Evolutionary conservation across 2,888 invertebrate species (phyloP), one percentile per base, ranked within the genome.

Genomic region (Ceratothoa steindachneri): DNA sequence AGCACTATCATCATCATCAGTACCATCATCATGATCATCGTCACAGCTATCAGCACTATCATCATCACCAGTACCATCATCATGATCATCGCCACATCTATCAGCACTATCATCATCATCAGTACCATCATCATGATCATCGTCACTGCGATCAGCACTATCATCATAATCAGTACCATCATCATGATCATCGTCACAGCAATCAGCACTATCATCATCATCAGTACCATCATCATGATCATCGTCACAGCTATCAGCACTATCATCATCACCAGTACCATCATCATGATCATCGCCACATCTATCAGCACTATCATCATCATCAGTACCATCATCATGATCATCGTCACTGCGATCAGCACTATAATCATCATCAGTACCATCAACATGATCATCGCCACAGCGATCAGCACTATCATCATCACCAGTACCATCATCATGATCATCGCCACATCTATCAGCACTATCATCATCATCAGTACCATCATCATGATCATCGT

Each of bases 321-420:
- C 41, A 41, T 41, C 41, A 41, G 7, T 15, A 41, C 15, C 15
- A 41, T 41, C 15, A 41, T 41, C 15, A 41, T 41, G 7, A 41
- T 41, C 15, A 41, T 41, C 15, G 15, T 41, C 15, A 41, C 15
- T 19, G n/a, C 7, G n/a, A 9, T 24, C 28, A 19, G 7, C 15
- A 41, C 15, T 41, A 41, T 41, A 30, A 4, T 29, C n/a, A 67
- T 67, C 19, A 29, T 3, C n/a, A 67, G 15, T 5, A 29, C 2
- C n/a, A 69, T 69, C 27, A 51, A 22, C 12, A 69, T 69, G n/a
- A 19, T 69, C 19, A 53, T 69, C 15, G 15, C 15, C 15, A 41
- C 15, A 9, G 15, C 15, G 7, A 41, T 41, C 15, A 41, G 7
- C 15, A 41, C 15, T 41, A 41, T 41, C 15, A 41, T 41, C 15